A percentile compares a stretch with the other conserved stretches of the same genome.
phyloP scores from a whole-genome alignment of 2,113 vertebrate species.

The Aleadryas rufinucha region DNA sequence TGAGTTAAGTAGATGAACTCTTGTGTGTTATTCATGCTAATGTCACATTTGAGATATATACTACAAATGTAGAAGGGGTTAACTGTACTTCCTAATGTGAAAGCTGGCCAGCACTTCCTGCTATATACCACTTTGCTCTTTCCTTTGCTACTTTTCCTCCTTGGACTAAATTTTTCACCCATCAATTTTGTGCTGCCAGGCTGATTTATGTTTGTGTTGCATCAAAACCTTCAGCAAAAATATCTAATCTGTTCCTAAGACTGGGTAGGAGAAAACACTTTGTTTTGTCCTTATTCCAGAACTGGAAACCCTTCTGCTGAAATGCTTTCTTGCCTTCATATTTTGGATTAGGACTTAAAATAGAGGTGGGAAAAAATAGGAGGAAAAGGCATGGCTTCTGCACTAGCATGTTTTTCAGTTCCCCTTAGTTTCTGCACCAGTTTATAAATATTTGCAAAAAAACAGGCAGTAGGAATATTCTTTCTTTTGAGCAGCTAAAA shows the following conservation, averaged over 20 bases:
- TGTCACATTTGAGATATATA: not conserved
- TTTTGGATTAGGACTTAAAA: slow-evolving; percentile 23
- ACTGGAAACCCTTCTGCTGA: slow-evolving; percentile 17
- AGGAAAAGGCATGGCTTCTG: not conserved
- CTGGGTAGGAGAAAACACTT: not conserved
- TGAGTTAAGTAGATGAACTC: not conserved
- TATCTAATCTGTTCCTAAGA: not conserved
- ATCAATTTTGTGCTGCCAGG: not conserved
- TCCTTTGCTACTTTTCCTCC: not conserved
- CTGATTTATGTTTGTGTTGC: not conserved
- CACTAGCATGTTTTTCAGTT: not conserved
- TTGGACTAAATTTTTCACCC: not conserved
- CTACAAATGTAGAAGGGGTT: not conserved
- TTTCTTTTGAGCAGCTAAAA: not conserved
- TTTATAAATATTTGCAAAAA: not conserved
- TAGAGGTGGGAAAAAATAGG: slow-evolving; percentile 1
- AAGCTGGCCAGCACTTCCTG: not conserved
- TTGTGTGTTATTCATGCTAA: not conserved
- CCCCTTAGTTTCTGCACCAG: not conserved
- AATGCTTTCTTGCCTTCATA: not conserved
- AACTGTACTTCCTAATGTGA: not conserved
- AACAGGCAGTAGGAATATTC: not conserved
- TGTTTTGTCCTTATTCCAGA: not conserved
- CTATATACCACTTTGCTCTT: not conserved
- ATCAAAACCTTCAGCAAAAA: not conserved